These are phyloP conservation scores for Cyclopterus lumpus DNA, from an alignment of 2,797 vertebrate genomes.

Conservation along the genomic window DNA sequence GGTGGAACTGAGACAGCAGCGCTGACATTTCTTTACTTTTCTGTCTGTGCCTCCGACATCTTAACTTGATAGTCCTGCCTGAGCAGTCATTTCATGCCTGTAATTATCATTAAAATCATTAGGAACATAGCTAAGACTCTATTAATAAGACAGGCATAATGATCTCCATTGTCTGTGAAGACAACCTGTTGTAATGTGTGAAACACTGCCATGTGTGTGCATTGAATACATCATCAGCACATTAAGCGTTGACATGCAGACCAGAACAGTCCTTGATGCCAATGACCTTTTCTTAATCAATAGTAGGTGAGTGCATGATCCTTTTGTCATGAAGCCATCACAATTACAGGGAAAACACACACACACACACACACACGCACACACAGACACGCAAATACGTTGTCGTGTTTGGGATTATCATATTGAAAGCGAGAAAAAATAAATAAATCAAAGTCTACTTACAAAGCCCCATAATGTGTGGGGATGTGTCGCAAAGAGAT, in stretches of 20 bases:
- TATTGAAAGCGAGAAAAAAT: neutral
- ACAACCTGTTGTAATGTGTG: neutral
- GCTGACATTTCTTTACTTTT: neutral
- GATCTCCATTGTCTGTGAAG: slow-evolving; percentile 7
- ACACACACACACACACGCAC: neutral
- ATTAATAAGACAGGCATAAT: slow-evolving; percentile 2
- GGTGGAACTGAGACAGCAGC: slow-evolving; percentile 1
- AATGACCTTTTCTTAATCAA: neutral
- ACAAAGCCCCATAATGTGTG: neutral
- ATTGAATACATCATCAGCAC: slow-evolving; percentile 2
- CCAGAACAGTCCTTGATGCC: neutral
- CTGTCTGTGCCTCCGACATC: neutral
- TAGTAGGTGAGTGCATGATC: neutral
- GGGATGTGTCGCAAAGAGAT: neutral
- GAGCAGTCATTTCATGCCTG: slow-evolving; percentile 14
- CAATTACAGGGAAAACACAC: slow-evolving; percentile 2
- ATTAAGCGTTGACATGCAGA: neutral
- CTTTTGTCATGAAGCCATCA: slow-evolving; percentile 3
- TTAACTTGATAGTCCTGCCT: neutral
- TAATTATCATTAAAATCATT: slow-evolving; percentile 21
- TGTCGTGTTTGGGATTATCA: neutral
- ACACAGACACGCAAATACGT: neutral
- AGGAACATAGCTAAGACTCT: neutral
- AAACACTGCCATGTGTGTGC: slow-evolving; percentile 3
- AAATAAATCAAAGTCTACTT: neutral